Percentiles rank a stretch among this genome's conserved stretches.
Evolutionary conservation across 2,113 vertebrate species (phyloP).

Genomic region (Myotis lucifugus): DNA sequence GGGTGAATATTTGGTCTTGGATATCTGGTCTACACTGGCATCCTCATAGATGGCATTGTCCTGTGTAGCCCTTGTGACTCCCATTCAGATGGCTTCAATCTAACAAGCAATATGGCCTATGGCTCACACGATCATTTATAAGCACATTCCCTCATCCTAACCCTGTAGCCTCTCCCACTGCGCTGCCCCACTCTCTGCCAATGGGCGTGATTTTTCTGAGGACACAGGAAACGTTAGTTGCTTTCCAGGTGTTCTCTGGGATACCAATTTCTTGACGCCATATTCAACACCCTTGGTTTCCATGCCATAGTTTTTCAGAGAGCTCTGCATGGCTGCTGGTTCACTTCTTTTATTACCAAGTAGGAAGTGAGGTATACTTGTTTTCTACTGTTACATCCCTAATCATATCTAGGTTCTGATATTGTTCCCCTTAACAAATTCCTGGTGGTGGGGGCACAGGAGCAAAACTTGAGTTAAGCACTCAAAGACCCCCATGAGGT

Average conservation of each 20-base stretch:
- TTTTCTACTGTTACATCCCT: not conserved
- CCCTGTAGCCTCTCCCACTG: not conserved
- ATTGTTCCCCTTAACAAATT: not conserved
- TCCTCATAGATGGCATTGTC: accelerated
- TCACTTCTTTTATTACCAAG: not conserved
- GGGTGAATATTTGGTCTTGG: accelerated
- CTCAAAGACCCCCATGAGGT: not conserved
- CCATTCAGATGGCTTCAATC: not conserved
- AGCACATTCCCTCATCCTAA: not conserved
- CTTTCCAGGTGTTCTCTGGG: not conserved
- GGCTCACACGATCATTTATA: not conserved
- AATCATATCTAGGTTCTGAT: not conserved
- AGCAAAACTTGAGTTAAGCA: not conserved
- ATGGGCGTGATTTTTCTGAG: accelerated
- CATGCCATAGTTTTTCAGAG: not conserved
- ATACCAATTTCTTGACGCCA: too few relatives aligned
- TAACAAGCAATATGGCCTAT: not conserved
- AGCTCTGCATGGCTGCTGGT: not conserved
- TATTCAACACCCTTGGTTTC: accelerated
- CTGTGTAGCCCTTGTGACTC: not conserved
- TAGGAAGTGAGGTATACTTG: not conserved
- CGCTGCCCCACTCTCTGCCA: not conserved
- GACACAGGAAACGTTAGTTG: accelerated
- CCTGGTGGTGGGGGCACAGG: not conserved
- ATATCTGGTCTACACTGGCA: not conserved